These are phyloP conservation scores for Odontocolon sp. DNA, from an alignment of 2,888 invertebrate genomes.

Conservation along the genomic window DNA sequence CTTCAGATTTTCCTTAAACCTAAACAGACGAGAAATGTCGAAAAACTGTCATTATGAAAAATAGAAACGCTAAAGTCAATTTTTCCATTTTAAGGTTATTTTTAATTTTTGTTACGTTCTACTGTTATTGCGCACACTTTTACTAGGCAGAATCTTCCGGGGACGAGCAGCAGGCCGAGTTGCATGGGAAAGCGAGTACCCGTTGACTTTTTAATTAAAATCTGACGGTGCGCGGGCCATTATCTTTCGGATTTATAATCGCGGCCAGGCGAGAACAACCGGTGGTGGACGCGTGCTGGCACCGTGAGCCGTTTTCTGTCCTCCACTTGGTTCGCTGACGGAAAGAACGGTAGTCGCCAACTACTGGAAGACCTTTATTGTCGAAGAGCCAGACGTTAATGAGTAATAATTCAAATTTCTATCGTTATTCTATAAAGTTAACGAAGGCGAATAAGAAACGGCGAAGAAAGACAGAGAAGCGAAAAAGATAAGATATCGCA, in stretches of 20 bases:
- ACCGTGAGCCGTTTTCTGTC: no score
- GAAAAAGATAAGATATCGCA: neutral
- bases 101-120: no score
- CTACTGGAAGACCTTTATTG: conserved; percentile 64
- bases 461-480: neutral
- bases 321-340: neutral
- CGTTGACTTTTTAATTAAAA: conserved; percentile 75
- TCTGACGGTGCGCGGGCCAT: conserved; percentile 66
- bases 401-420: conserved; percentile 71
- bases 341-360: neutral
- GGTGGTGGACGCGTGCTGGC: no score
- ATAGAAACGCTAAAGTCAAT: no score
- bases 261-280: conserved; percentile 58
- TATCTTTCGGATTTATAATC: conserved; percentile 76
- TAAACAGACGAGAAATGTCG: no score
- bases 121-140: no score
- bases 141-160: no score
- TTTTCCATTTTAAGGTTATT: no score
- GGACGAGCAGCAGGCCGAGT: no score
- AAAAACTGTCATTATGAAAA: no score
- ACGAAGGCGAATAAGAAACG: neutral
- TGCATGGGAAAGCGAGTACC: conserved; percentile 59
- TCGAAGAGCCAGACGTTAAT: conserved; percentile 63
- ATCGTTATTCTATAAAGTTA: neutral
- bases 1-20: no score